phyloP scores from a whole-genome alignment of 2,888 invertebrate species.

The Lycophotia porphyrea region DNA sequence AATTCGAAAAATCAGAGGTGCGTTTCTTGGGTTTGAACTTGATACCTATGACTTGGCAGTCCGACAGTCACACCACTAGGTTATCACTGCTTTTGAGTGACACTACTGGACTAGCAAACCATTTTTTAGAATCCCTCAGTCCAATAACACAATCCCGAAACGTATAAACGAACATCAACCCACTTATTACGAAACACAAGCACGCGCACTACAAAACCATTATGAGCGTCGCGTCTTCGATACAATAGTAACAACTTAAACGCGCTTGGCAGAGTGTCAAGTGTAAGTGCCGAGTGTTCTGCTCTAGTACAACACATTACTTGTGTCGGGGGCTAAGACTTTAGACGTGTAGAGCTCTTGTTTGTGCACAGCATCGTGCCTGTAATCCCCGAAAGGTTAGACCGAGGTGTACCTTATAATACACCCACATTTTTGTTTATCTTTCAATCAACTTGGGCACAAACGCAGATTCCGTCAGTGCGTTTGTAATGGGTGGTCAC shows the following conservation, averaged over 20 bases:
- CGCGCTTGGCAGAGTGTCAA: constrained; percentile 64
- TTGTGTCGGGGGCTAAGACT: constrained; percentile 12
- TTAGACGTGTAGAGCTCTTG: not conserved
- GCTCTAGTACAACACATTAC: constrained; percentile 29
- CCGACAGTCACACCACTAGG: too few relatives aligned
- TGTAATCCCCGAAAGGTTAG: not conserved
- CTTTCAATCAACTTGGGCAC: not conserved
- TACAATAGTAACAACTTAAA: constrained; percentile 59
- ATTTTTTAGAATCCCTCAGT: not conserved
- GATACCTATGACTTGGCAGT: too few relatives aligned
- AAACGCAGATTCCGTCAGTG: not conserved
- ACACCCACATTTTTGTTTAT: not conserved
- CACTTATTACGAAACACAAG: constrained; percentile 29
- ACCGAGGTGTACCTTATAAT: not conserved
- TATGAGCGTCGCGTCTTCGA: constrained; percentile 45
- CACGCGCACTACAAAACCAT: constrained; percentile 49
- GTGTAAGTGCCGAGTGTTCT: constrained; percentile 53
- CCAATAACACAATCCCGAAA: constrained; percentile 32
- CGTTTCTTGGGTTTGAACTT: too few relatives aligned
- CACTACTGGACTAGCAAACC: not conserved
- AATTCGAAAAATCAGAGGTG: too few relatives aligned
- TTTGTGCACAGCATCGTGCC: too few relatives aligned
- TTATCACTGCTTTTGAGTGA: too few relatives aligned
- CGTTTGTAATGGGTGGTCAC: too few relatives aligned
- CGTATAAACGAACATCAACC: constrained; percentile 24